Conservation (phyloP, 2,113 vertebrate genomes). For the Sebastes fasciatus region DNA sequence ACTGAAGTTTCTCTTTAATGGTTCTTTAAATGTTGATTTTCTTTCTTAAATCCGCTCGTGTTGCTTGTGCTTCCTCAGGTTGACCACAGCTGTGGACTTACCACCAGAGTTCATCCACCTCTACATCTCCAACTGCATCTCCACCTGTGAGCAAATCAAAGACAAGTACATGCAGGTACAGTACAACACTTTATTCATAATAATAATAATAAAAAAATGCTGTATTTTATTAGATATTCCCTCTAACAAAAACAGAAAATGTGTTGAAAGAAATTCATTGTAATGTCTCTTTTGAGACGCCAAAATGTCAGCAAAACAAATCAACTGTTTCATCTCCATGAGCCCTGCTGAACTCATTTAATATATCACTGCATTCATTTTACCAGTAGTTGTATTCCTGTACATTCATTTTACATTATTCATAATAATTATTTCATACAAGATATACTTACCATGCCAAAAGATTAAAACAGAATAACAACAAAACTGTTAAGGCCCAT, state of each 20-base stretch:
- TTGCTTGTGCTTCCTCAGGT: conserved; percentile 75
- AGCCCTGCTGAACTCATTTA: neutral
- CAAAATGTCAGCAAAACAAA: neutral
- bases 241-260: neutral
- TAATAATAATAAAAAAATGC: neutral
- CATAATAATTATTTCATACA: neutral
- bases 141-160: conserved; percentile 99
- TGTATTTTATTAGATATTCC: neutral
- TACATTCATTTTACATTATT: neutral
- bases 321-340: too few relatives aligned
- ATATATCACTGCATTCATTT: too few relatives aligned
- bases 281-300: neutral
- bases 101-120: conserved; percentile 99
- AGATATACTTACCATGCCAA: neutral
- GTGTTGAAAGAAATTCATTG: neutral
- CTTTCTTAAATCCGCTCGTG: neutral
- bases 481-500: neutral
- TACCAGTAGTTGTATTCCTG: neutral
- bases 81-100: conserved; percentile 98
- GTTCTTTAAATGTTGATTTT: neutral
- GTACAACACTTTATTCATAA: neutral
- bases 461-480: neutral
- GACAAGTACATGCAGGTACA: conserved; percentile 99
- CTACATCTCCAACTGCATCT: conserved; percentile 99
- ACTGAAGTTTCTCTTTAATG: neutral